Percentiles rank a stretch among this genome's conserved stretches.
These are phyloP conservation scores for Hyppa rectilinea DNA, from an alignment of 2,888 invertebrate genomes.

Conservation along the genomic window DNA sequence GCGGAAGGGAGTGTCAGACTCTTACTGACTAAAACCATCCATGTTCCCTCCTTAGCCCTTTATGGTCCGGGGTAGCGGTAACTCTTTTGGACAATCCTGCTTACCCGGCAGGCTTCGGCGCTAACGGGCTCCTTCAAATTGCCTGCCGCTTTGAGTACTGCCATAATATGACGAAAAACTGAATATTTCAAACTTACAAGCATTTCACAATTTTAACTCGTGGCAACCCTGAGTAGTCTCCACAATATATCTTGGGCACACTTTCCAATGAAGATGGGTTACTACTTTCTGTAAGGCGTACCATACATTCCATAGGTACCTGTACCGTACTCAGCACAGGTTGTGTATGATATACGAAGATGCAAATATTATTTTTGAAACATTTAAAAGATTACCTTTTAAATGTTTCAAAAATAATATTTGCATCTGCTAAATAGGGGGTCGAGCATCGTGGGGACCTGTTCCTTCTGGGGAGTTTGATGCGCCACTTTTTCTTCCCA, in stretches of 20 bases:
- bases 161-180: neutral
- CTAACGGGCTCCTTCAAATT: too few species aligned
- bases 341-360: conserved; percentile 60
- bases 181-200: neutral
- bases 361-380: conserved; percentile 30
- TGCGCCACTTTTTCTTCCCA: too few species aligned
- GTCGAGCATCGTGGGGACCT: too few species aligned
- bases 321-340: conserved; percentile 73
- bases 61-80: too few species aligned
- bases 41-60: too few species aligned
- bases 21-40: too few species aligned
- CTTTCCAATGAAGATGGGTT: conserved; percentile 84
- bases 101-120: too few species aligned
- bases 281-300: conserved; percentile 75
- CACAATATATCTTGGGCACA: conserved; percentile 70
- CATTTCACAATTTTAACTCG: neutral
- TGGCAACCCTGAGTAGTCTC: conserved; percentile 58
- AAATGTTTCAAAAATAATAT: conserved; percentile 14
- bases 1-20: too few species aligned
- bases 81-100: too few species aligned
- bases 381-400: too few species aligned
- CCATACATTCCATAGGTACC: conserved; percentile 79
- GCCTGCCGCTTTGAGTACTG: neutral
- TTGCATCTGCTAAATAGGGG: too few species aligned
- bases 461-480: too few species aligned